Evolutionary conservation across 2,113 vertebrate genomes (phyloP), one percentile per base, ranked within the genome.

Genomic region (Fregetta grallaria): DNA sequence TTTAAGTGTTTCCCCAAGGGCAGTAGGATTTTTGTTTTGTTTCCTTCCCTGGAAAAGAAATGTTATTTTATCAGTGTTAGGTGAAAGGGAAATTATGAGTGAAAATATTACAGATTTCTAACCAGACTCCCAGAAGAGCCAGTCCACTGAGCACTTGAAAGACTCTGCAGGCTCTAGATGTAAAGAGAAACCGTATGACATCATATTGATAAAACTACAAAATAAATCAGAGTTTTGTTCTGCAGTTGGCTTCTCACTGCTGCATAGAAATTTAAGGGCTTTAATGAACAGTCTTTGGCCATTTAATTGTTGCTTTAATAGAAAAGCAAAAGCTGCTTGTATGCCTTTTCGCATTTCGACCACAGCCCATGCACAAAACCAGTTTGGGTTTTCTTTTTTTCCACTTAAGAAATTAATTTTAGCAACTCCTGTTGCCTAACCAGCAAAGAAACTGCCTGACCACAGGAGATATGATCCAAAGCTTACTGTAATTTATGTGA

Each of bases 111-210:
- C 7, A n/a, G 47, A 34, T 44, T 96, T 95, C 56, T 78, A 52
- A 32, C 23, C 30, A 86, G 62, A 92, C 53, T 96, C 53, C 21
- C 67, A 83, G 86, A 94, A 94, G 30, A 63, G 38, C 44, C 74
- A 91, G 52, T 53, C 66, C 84, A 38, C 12, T 47, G 62, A 82
- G n/a, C 13, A 9, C 52, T 53, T 83, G 75, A 36, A 82, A 76
- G 17, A 32, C 20, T 80, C 82, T 85, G 21, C 40, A 76, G 53
- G 40, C 49, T 77, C 50, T 70, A 38, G 53, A 78, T 85, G 55
- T 86, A 72, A 95, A 96, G 88, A 44, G 55, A 65, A 72, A 63
- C 7, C 62, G 17, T 56, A 52, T 75, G 91, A 97, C 90, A 94
- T 88, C 76, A 50, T 77, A 76, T 53, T 85, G 66, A 86, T 86